These are phyloP conservation scores for Muscicapa striata DNA, from an alignment of 2,797 vertebrate species.

Conservation along the genomic window DNA sequence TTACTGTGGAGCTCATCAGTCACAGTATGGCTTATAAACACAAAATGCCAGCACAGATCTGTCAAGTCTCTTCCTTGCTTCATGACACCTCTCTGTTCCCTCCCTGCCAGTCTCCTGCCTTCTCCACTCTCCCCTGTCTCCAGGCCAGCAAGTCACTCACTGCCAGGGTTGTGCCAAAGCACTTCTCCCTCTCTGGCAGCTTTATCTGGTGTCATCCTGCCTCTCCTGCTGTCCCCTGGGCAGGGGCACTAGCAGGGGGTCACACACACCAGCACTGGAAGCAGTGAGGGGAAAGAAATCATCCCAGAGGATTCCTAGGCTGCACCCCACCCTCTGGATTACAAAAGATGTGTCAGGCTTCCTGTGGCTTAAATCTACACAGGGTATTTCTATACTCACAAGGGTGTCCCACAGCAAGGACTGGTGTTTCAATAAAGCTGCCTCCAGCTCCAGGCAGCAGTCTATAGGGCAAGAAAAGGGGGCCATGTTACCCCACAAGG, in stretches of 20 bases:
- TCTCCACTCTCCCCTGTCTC: neutral
- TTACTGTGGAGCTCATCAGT: slow-evolving; percentile 8
- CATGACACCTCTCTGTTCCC: neutral
- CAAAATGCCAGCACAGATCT: neutral
- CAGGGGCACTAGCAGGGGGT: neutral
- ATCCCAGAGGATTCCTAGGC: neutral
- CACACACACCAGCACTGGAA: neutral
- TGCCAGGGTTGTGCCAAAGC: neutral
- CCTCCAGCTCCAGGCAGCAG: neutral
- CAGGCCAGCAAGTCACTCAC: neutral
- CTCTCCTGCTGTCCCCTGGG: accelerated
- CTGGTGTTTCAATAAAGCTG: neutral
- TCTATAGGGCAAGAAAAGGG: neutral
- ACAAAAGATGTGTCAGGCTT: neutral
- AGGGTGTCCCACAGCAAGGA: neutral
- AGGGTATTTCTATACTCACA: neutral
- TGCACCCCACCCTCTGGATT: neutral
- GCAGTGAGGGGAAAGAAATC: neutral
- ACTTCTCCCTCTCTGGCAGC: neutral
- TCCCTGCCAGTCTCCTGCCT: neutral
- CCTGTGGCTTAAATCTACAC: neutral
- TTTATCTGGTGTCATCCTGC: accelerated
- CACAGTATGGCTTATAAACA: slow-evolving; percentile 21
- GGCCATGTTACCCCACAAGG: accelerated
- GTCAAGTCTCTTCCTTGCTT: neutral